phyloP scores from a whole-genome alignment of 35 echinoderm and acorn worm species.

The Heliocidaris tuberculata region DNA sequence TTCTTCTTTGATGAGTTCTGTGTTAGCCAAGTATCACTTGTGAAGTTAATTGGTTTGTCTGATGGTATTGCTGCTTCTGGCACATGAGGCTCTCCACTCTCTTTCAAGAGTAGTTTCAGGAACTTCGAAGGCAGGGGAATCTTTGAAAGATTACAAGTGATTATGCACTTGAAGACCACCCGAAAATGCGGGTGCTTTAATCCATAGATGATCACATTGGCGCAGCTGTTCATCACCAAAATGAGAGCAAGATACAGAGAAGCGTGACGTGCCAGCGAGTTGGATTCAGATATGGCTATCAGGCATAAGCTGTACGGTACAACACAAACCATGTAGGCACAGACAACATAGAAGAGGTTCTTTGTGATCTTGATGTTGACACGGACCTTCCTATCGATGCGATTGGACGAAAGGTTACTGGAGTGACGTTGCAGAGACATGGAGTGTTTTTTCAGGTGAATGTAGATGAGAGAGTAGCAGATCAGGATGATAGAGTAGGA shows the following conservation, averaged over 20 bases:
- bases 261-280: background rate
- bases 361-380: conserved; percentile 35
- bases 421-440: background rate
- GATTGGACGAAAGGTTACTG: background rate
- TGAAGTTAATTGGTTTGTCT: conserved; percentile 19
- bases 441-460: conserved; percentile 24
- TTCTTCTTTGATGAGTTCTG: background rate
- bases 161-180: conserved; percentile 36
- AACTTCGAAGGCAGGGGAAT: background rate
- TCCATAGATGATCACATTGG: conserved; percentile 41
- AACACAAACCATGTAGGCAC: conserved; percentile 45
- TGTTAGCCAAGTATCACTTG: conserved; percentile 19
- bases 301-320: conserved; percentile 42
- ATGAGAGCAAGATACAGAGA: conserved; percentile 41
- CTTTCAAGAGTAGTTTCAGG: background rate
- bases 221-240: conserved; percentile 37
- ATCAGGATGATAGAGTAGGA: conserved; percentile 27
- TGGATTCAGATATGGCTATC: conserved; percentile 16
- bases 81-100: background rate
- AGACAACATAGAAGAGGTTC: conserved; percentile 44
- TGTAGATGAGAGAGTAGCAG: conserved; percentile 36
- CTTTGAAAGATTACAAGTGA: background rate
- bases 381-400: background rate
- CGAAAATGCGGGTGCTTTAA: conserved; percentile 41
- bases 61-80: background rate